phyloP scores from a whole-genome alignment of 2,888 invertebrate genomes.

The Ophioninae sp. region DNA sequence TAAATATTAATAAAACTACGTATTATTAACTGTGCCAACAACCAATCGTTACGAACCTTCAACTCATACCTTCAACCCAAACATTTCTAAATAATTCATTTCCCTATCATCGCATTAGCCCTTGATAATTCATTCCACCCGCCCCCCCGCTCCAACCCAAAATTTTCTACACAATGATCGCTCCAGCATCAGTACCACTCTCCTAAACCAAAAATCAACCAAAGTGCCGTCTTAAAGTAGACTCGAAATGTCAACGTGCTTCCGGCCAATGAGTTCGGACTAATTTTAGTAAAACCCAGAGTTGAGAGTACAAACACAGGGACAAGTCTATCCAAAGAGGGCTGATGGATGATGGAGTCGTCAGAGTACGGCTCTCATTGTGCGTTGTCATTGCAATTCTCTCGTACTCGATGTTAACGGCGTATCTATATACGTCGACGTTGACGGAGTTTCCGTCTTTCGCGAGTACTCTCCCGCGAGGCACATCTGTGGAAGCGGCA shows the following conservation, averaged over 20 bases:
- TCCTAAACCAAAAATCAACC: too few species aligned
- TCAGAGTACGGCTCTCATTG: not conserved
- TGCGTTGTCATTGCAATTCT: not conserved
- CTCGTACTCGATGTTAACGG: not conserved
- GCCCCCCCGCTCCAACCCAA: too few species aligned
- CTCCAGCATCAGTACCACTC: too few species aligned
- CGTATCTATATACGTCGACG: not conserved
- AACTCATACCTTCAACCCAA: too few species aligned
- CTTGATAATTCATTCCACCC: too few species aligned
- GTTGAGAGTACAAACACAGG: not conserved
- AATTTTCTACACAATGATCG: too few species aligned
- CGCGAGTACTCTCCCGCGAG: slow-evolving; percentile 17
- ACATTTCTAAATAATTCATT: too few species aligned
- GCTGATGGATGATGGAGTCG: not conserved
- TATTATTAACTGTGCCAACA: too few species aligned
- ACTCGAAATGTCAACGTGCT: not conserved
- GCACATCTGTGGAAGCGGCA: slow-evolving; percentile 29
- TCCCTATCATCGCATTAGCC: too few species aligned
- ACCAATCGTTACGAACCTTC: too few species aligned
- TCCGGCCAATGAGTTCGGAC: not conserved
- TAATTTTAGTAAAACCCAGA: not conserved
- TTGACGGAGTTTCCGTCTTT: not conserved
- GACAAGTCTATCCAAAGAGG: not conserved
- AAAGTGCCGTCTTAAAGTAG: too few species aligned
- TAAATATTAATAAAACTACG: too few species aligned